phyloP scores from a whole-genome alignment of 2,888 invertebrate genomes.

The Osmoderma eremita region DNA sequence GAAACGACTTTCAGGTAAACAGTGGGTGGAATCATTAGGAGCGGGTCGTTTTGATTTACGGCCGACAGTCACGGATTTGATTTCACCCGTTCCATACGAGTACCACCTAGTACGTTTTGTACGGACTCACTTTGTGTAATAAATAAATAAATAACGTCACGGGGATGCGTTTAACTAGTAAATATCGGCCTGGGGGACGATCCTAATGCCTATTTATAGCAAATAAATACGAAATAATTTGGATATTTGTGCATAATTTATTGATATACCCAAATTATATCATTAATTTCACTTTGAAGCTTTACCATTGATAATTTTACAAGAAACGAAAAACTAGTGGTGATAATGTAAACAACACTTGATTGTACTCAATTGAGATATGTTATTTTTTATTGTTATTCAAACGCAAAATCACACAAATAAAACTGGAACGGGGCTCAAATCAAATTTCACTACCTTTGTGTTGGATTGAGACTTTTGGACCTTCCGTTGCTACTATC shows the following conservation, averaged over 20 bases:
- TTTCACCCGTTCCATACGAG: constrained; percentile 28
- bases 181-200: constrained; percentile 13
- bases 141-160: constrained; percentile 27
- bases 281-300: too few relatives aligned
- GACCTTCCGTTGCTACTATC: too few relatives aligned
- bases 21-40: constrained; percentile 40
- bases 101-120: constrained; percentile 36
- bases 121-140: constrained; percentile 29
- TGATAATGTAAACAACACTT: too few relatives aligned
- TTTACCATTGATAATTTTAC: too few relatives aligned
- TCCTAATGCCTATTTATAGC: constrained; percentile 14
- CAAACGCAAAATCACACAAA: too few relatives aligned
- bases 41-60: constrained; percentile 39
- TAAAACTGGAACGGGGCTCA: too few relatives aligned
- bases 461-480: too few relatives aligned
- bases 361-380: too few relatives aligned
- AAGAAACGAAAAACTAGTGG: too few relatives aligned
- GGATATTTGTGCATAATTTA: not conserved
- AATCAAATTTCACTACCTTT: too few relatives aligned
- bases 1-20: constrained; percentile 36
- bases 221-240: constrained; percentile 32
- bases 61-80: constrained; percentile 36
- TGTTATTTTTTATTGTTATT: too few relatives aligned
- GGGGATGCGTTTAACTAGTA: constrained; percentile 10
- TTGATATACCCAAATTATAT: too few relatives aligned